Base-by-base conservation (phyloP, 2,113 vertebrate species). In the Plestiodon gilberti region DNA sequence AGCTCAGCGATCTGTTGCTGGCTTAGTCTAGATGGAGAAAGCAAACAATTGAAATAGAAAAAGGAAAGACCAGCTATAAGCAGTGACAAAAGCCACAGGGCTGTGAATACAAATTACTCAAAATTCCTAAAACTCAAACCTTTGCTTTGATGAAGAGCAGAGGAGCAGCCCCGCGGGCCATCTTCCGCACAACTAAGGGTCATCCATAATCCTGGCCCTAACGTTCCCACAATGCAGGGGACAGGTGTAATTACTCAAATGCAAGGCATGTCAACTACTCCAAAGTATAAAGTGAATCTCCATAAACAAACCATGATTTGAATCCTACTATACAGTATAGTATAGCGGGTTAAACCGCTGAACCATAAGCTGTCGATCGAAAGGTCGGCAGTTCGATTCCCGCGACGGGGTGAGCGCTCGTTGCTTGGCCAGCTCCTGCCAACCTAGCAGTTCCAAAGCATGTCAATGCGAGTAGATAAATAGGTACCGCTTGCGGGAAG, bases 1-100 rank as follows among this genome's bases (percentile, higher is more conserved):
- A 99, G 96, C 90, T 98, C 97, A 1, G 89, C 88, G 79, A 98
- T 96, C 96, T 98, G 98, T 95, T 98, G 97, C 94, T 97, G 96
- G 92, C 96, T 96, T 91, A 98, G 92, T 93, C 98, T 98, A 89
- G 64, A 84, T 25, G 89, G 48, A 82, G 33, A 35, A 38, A 81
- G 25, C n/a, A 38, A 25, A 33, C 30, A 30, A 76, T n/a, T 65
- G 22, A 43, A 43, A 40, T 25, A 83, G 85, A 28, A 52, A 80
- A 64, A n/a, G 33, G 71, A 20, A n/a, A 48, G 22, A 25, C 17
- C 23, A 71, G 22, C n/a, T 33, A 10, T 57, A 73, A 61, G 15
- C 9, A 35, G 22, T 25, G 13, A 25, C 22, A 73, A 43, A 35
- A 17, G 43, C 67, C 11, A n/a, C 40, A 17, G 6, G 13, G 38